Evolutionary conservation across 2,797 vertebrate species (phyloP), one percentile per base, ranked within the genome.

Genomic region (Argentina silus): DNA sequence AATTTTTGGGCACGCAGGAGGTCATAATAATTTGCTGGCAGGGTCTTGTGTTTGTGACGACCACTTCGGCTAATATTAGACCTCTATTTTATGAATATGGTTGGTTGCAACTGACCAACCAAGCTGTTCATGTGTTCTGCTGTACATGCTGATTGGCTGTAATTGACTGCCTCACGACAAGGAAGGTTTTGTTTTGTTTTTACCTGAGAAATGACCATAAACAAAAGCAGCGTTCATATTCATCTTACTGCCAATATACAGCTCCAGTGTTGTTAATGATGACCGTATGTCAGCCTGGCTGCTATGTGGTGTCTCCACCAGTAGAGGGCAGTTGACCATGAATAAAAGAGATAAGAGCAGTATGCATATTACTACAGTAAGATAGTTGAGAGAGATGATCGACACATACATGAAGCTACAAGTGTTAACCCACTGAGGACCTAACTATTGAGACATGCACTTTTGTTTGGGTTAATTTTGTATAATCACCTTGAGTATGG

Each of bases 291-390:
- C 21, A 59, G 10, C 17, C n/a, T 27, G 19, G 7, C n/a, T 70
- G 68, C 17, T 44, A 73, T 75, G 43, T 42, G 17, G 48, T 76
- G n/a, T 45, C 62, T 75, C 53, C 47, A 14, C 47, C 79, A 75
- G 67, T 73, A 79, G 77, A 69, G 56, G 77, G 77, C 82, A 78
- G 67, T 69, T 51, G 50, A 2, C 17, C n/a, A 36, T 53, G 14
- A 44, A 23, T 47, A 10, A n/a, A 57, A 66, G 56, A 36, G 14
- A 23, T 19, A 9, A 21, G 47, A 21, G 47, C 70, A 45, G 7
- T 14, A 56, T 17, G 42, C 43, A 45, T n/a, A 7, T 42, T 67
- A 36, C 19, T 21, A 27, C 17, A 66, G n/a, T 15, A 19, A 51
- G 48, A 8, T 8, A 48, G 47, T 12, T 48, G 47, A 48, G 60